Conservation (phyloP, 2,888 invertebrate species). For the Brachynemurus nebulosus region DNA sequence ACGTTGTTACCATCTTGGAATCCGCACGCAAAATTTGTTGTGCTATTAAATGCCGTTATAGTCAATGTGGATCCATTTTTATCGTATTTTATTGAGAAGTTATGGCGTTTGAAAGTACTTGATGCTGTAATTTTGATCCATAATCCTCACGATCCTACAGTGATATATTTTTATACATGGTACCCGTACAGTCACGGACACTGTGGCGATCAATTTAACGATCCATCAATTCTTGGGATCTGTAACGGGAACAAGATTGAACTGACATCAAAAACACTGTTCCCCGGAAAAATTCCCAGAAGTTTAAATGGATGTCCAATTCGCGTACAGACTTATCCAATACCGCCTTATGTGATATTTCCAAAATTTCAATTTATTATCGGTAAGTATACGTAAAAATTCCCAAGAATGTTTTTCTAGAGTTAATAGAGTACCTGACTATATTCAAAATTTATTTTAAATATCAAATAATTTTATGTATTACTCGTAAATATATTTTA, state of each 20-base stretch:
- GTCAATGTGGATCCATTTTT: background rate
- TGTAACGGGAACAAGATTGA: background rate
- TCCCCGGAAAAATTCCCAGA: constrained; percentile 1
- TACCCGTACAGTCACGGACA: constrained; percentile 5
- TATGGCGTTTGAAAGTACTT: constrained; percentile 2
- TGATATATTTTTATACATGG: constrained; percentile 4
- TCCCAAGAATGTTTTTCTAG: too few relatives aligned
- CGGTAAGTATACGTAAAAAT: too few relatives aligned
- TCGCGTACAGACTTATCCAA: background rate
- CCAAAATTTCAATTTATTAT: background rate
- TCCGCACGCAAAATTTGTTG: constrained; percentile 7
- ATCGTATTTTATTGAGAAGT: background rate
- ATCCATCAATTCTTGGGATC: background rate
- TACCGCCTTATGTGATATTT: constrained; percentile 1
- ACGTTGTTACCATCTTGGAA: constrained; percentile 6
- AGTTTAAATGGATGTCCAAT: constrained; percentile 6
- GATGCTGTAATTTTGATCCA: constrained; percentile 5
- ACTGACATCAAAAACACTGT: background rate
- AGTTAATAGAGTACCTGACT: too few relatives aligned
- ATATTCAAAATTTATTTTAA: too few relatives aligned
- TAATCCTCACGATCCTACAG: background rate
- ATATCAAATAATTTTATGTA: too few relatives aligned
- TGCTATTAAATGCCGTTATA: background rate
- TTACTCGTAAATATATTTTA: too few relatives aligned
- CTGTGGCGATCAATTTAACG: background rate